Conservation (phyloP, 2,113 vertebrate species). For the Cyanoderma ruficeps region DNA sequence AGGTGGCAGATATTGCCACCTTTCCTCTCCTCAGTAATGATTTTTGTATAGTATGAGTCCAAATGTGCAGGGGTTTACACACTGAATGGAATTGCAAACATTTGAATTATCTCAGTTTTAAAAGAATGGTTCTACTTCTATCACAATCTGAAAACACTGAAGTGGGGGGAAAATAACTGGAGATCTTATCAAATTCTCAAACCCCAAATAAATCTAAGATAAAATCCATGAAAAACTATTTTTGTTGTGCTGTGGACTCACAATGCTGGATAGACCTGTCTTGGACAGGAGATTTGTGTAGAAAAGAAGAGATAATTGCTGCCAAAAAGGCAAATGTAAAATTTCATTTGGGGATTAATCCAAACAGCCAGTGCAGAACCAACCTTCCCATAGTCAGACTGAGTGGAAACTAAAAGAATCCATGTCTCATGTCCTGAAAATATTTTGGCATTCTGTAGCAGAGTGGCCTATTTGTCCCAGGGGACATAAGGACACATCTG, state of each 20-base stretch:
- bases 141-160: not conserved
- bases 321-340: not conserved
- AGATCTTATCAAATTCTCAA: not conserved
- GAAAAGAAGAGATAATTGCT: not conserved
- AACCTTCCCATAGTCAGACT: not conserved
- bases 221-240: not conserved
- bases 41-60: not conserved
- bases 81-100: not conserved
- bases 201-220: not conserved
- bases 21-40: not conserved
- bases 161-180: not conserved
- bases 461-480: not conserved
- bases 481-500: not conserved
- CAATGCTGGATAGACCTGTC: not conserved
- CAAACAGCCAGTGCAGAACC: not conserved
- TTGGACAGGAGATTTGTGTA: not conserved
- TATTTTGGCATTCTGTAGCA: not conserved
- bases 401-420: not conserved
- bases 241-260: not conserved
- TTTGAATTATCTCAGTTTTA: not conserved
- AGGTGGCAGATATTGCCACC: not conserved
- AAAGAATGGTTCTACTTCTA: not conserved
- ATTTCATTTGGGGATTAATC: not conserved
- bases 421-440: not conserved
- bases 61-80: not conserved